These are phyloP conservation scores for Ophonus ardosiacus DNA, from an alignment of 2,888 invertebrate species.

Conservation along the genomic window DNA sequence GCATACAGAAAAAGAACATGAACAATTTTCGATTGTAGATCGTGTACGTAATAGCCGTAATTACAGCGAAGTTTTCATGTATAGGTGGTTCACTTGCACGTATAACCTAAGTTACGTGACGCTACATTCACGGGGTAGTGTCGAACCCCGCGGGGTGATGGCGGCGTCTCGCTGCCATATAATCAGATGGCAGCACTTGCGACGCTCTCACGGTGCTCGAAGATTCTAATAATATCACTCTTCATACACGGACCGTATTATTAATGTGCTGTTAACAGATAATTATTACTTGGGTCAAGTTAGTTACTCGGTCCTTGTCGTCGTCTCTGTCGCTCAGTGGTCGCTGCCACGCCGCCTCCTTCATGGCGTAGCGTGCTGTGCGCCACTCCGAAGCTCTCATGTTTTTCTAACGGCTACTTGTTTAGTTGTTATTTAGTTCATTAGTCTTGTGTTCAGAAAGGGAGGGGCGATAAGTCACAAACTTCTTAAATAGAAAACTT, in stretches of 20 bases:
- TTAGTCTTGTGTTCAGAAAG: slow-evolving; percentile 35
- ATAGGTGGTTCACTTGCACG: slow-evolving; percentile 44
- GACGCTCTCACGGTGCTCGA: slow-evolving; percentile 75
- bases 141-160: slow-evolving; percentile 45
- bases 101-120: slow-evolving; percentile 39
- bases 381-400: slow-evolving; percentile 2
- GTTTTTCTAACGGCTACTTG: slow-evolving; percentile 49
- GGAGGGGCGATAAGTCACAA: slow-evolving; percentile 2
- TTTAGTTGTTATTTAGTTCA: slow-evolving; percentile 52
- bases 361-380: not conserved
- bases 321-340: slow-evolving; percentile 22
- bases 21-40: slow-evolving; percentile 43
- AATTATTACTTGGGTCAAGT: slow-evolving; percentile 71
- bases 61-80: slow-evolving; percentile 49
- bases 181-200: slow-evolving; percentile 76
- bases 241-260: slow-evolving; percentile 72
- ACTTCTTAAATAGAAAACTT: slow-evolving; percentile 48
- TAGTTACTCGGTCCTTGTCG: slow-evolving; percentile 19
- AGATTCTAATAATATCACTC: slow-evolving; percentile 68
- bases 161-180: slow-evolving; percentile 75
- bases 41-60: slow-evolving; percentile 49
- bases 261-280: slow-evolving; percentile 75
- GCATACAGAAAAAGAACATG: slow-evolving; percentile 5
- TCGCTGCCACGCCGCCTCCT: slow-evolving; percentile 35
- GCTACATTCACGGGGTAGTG: slow-evolving; percentile 9